Percentiles rank a stretch among this genome's conserved stretches.
Evolutionary conservation across 1,140 invertebrate genomes (phyloP).

Genomic region (Trypoxylus dichotomus): DNA sequence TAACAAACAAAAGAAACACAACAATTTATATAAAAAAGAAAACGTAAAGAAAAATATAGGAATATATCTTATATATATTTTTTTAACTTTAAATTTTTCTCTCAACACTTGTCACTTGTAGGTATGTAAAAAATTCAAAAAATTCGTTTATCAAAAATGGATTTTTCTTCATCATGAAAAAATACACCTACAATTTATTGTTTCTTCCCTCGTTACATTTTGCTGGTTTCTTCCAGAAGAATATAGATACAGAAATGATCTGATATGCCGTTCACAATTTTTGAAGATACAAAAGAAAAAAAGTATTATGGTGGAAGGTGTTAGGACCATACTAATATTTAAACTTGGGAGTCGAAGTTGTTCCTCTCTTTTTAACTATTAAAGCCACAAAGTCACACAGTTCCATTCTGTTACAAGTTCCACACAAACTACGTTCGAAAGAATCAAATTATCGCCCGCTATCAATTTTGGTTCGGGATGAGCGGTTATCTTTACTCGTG

Average conservation of each 20-base stretch:
- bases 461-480: too few relatives aligned
- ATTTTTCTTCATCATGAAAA: conserved; percentile 25
- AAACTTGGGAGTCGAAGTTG: neutral
- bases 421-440: neutral
- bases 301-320: neutral
- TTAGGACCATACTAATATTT: neutral
- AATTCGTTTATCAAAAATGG: conserved; percentile 38
- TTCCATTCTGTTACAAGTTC: conserved; percentile 29
- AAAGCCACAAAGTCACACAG: conserved; percentile 43
- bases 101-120: conserved; percentile 27
- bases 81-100: neutral
- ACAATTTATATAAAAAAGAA: conserved; percentile 11
- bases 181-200: conserved; percentile 32
- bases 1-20: conserved; percentile 11
- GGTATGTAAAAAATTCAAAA: conserved; percentile 42
- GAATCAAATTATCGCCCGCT: neutral
- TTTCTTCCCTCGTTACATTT: conserved; percentile 30
- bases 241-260: conserved; percentile 17
- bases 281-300: neutral
- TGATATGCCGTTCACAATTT: conserved; percentile 30
- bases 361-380: conserved; percentile 34
- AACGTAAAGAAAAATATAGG: neutral
- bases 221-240: conserved; percentile 31
- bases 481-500: too few relatives aligned
- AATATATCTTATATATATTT: neutral